Evolutionary conservation across 1,140 invertebrate genomes (phyloP), one percentile per base, ranked within the genome.

Genomic region (Condylostylus longicornis): DNA sequence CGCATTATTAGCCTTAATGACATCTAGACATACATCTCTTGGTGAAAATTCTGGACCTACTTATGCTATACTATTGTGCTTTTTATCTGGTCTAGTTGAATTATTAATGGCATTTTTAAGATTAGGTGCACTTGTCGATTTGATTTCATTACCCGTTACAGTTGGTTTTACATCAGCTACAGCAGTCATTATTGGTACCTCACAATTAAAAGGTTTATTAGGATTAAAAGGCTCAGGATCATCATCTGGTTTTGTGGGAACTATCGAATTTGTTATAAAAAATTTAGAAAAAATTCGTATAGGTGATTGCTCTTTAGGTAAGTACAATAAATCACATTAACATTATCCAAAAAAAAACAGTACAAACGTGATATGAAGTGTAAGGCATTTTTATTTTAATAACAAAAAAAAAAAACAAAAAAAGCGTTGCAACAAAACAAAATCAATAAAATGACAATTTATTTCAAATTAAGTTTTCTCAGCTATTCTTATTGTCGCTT

Each of bases 91-190:
- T 12, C 63, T 83, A 19, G 72, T 91, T 21, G 82, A 90, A 53
- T 52, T 90, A 10, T 44, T 82, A 3, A 84, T 90, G 77, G 84
- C 82, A 28, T 63, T 86, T 38, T 64, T 91, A 28, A 77, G 82
- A 63, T 68, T 93, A 58, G 77, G 77, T 45, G 91, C 94, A 52
- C 58, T 96, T 33, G 83, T 95, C 25, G 85, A 94, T 51, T 82
- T 93, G 51, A 95, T 97, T 40, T 93, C 89, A 0, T 67, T 82
- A 32, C 82, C 89, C 6, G 87, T 95, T 6, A 88, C 87, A 20
- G 85, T 79, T 43, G 87, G 86, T 9, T 96, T 96, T 53, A 94
- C 87, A 3, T 85, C 87, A 5, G 89, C 87, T 0, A 90, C 87
- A 5, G 84, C 90, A 0, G 66, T 95, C 13, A 91, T 90, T 22